These are phyloP conservation scores for Brachymystax lenok DNA, from an alignment of 2,797 vertebrate species.

Conservation along the genomic window DNA sequence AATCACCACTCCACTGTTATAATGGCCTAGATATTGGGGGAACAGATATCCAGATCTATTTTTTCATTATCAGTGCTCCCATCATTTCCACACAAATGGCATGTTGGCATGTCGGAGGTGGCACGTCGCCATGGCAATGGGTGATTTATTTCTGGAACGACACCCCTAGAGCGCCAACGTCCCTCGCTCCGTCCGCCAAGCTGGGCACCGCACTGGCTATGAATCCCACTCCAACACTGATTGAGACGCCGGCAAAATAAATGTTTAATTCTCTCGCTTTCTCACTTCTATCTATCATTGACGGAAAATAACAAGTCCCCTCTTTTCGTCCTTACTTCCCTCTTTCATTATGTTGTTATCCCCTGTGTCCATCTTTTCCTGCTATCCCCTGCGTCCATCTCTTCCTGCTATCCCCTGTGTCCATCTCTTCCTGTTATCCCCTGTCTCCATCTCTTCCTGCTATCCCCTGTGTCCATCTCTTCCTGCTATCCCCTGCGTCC, in stretches of 20 bases:
- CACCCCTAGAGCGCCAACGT: slow-evolving; percentile 54
- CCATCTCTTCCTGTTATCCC: no score
- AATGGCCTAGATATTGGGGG: slow-evolving; percentile 7
- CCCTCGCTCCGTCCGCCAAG: slow-evolving; percentile 63
- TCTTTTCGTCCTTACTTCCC: no score
- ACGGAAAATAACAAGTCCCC: no score
- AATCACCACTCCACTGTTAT: not conserved
- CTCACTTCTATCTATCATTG: no score
- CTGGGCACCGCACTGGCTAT: slow-evolving; percentile 53
- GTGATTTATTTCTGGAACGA: slow-evolving; percentile 66
- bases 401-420: no score
- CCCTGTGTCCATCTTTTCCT: no score
- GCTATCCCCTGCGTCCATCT: no score
- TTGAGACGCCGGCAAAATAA: slow-evolving; percentile 27
- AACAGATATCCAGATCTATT: slow-evolving; percentile 25
- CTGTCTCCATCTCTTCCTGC: no score
- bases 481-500: no score
- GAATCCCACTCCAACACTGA: slow-evolving; percentile 59
- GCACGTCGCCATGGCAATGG: slow-evolving; percentile 58
- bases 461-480: no score
- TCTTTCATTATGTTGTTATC: no score
- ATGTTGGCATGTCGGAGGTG: slow-evolving; percentile 40
- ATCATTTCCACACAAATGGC: slow-evolving; percentile 59
- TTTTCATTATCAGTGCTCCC: slow-evolving; percentile 53
- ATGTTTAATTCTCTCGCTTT: slow-evolving; percentile 9